These are phyloP conservation scores for Lepilemur septentrionalis DNA, from an alignment of 2,797 vertebrate genomes.

Conservation along the genomic window DNA sequence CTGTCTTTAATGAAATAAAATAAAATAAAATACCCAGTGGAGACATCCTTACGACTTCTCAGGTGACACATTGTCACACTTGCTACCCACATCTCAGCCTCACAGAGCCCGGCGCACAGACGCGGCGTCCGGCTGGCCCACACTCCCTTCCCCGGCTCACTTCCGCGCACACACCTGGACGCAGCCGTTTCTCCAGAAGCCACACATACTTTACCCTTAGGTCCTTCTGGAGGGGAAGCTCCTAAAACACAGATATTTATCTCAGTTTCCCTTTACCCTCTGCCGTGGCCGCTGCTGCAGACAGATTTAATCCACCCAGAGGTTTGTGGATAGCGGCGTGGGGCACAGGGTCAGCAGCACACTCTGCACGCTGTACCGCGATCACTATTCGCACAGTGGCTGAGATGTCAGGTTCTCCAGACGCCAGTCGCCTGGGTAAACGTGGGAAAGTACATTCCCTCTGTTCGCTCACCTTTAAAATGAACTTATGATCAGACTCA, in stretches of 20 bases:
- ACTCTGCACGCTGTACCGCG: rapidly evolving
- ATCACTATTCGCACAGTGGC: background rate
- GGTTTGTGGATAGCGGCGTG: background rate
- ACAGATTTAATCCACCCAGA: background rate
- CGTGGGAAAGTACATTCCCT: background rate
- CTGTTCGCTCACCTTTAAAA: background rate
- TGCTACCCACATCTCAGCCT: rapidly evolving
- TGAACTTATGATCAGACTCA: background rate
- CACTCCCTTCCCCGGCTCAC: too few species aligned
- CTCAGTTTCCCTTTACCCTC: background rate
- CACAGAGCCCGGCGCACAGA: background rate
- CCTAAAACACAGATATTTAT: background rate
- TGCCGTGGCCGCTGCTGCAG: background rate
- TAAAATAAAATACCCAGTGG: background rate
- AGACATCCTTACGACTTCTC: background rate
- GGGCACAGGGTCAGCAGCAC: background rate
- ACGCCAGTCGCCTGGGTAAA: rapidly evolving
- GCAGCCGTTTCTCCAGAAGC: background rate
- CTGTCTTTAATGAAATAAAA: background rate
- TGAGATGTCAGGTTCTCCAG: background rate
- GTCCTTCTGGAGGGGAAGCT: background rate
- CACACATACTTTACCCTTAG: background rate
- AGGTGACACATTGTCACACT: background rate
- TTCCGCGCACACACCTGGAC: too few species aligned
- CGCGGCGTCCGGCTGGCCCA: rapidly evolving